Conservation (phyloP, 2,113 vertebrate species). For the Vidua chalybeata region DNA sequence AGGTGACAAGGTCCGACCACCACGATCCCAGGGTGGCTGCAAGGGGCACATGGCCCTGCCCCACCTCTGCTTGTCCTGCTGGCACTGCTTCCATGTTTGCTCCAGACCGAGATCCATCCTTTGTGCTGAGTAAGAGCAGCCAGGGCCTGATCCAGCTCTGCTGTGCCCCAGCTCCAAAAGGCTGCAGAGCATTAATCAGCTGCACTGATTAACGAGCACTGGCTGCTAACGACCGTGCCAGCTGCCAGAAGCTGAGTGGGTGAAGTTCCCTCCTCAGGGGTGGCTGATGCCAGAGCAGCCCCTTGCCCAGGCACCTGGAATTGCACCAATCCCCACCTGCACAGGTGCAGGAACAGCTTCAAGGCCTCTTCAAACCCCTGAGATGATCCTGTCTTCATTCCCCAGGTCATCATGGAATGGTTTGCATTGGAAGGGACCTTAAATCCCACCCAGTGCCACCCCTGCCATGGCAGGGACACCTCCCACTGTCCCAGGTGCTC, state of each 20-base stretch:
- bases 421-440: neutral
- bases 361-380: neutral
- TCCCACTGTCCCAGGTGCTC: neutral
- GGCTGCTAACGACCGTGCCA: neutral
- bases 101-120: neutral
- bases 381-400: neutral
- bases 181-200: neutral
- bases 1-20: neutral
- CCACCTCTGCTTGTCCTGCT: neutral
- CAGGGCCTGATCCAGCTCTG: neutral
- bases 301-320: neutral
- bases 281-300: neutral
- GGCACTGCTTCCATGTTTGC: too few relatives aligned
- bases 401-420: neutral
- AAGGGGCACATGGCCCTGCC: rapidly evolving
- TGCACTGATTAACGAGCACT: neutral
- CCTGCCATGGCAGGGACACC: neutral
- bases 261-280: neutral
- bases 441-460: too few relatives aligned
- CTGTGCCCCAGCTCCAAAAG: neutral
- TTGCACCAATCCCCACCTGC: neutral
- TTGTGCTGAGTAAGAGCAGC: neutral
- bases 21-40: rapidly evolving
- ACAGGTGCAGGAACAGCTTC: neutral
- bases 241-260: neutral